phyloP scores from a whole-genome alignment of 1,140 invertebrate genomes.

The Drosophila kurseongensis region DNA sequence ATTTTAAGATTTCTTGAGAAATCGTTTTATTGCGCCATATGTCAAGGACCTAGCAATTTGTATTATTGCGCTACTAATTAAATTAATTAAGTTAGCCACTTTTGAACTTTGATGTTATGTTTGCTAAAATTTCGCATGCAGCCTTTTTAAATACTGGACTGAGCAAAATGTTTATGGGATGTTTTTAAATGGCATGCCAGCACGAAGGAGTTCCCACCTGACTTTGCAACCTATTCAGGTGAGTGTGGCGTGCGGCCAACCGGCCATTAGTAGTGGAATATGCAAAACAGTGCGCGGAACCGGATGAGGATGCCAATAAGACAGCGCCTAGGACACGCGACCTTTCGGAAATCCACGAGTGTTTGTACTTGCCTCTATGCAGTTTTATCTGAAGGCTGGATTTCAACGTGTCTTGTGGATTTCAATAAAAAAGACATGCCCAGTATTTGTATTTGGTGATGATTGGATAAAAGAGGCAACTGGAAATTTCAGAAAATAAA shows the following conservation, averaged over 20 bases:
- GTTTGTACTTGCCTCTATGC: constrained; percentile 17
- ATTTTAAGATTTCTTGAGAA: too few relatives aligned
- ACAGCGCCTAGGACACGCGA: constrained; percentile 23
- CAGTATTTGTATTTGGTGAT: constrained; percentile 4
- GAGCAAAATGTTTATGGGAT: constrained; percentile 45
- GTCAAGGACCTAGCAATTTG: constrained; percentile 4
- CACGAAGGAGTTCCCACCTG: constrained; percentile 41
- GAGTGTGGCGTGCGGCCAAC: constrained; percentile 34
- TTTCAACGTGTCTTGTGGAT: constrained; percentile 14
- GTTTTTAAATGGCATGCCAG: constrained; percentile 38
- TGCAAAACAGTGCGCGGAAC: constrained; percentile 42
- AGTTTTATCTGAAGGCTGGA: constrained; percentile 8
- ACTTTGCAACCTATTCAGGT: constrained; percentile 6
- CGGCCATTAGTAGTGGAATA: constrained; percentile 40
- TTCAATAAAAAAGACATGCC: constrained; percentile 10
- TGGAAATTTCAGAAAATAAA: too few relatives aligned
- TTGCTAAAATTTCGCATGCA: constrained; percentile 44
- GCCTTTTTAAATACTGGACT: constrained; percentile 33
- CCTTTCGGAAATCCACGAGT: constrained; percentile 16
- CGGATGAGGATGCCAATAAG: constrained; percentile 47
- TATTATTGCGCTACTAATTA: constrained; percentile 31
- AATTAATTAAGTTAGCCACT: constrained; percentile 44
- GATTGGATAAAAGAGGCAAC: not conserved
- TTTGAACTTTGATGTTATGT: constrained; percentile 32
- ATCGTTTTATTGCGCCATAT: not conserved